These are phyloP conservation scores for Oryctes rhinoceros DNA, from an alignment of 1,140 invertebrate genomes.

Conservation along the genomic window DNA sequence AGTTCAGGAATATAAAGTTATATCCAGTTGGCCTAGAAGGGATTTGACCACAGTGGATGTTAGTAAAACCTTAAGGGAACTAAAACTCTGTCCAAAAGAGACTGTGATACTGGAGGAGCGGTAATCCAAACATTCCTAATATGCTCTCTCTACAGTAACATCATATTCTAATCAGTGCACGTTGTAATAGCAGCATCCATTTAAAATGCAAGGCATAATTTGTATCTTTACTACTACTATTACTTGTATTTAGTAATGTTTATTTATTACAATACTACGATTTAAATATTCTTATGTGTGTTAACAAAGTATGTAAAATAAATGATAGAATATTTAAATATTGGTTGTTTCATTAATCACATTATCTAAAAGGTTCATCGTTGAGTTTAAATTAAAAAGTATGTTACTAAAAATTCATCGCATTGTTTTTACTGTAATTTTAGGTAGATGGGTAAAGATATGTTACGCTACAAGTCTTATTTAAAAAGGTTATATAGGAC, in stretches of 20 bases:
- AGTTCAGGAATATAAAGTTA: constrained; percentile 87
- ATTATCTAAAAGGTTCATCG: not conserved
- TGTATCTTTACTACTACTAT: constrained; percentile 40
- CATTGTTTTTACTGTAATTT: not conserved
- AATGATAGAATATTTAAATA: constrained; percentile 22
- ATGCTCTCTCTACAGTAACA: constrained; percentile 36
- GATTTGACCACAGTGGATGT: constrained; percentile 85
- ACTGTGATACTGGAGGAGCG: constrained; percentile 91
- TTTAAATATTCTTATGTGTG: constrained; percentile 34
- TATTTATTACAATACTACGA: constrained; percentile 38
- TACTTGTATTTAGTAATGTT: constrained; percentile 41
- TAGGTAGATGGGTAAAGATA: not conserved
- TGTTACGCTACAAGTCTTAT: too few species aligned
- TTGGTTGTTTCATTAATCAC: not conserved
- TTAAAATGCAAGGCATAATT: constrained; percentile 38
- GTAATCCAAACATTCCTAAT: constrained; percentile 64
- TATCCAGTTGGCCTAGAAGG: constrained; percentile 90
- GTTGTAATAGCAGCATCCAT: constrained; percentile 35
- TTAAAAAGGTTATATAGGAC: too few species aligned
- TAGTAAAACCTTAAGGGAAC: constrained; percentile 77
- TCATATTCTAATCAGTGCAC: constrained; percentile 34
- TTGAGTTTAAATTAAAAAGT: too few species aligned
- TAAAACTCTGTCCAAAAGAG: constrained; percentile 91
- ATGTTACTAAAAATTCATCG: not conserved
- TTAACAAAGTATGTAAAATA: constrained; percentile 34